phyloP scores from a whole-genome alignment of 2,888 invertebrate species.

The Conchocele bisecta region DNA sequence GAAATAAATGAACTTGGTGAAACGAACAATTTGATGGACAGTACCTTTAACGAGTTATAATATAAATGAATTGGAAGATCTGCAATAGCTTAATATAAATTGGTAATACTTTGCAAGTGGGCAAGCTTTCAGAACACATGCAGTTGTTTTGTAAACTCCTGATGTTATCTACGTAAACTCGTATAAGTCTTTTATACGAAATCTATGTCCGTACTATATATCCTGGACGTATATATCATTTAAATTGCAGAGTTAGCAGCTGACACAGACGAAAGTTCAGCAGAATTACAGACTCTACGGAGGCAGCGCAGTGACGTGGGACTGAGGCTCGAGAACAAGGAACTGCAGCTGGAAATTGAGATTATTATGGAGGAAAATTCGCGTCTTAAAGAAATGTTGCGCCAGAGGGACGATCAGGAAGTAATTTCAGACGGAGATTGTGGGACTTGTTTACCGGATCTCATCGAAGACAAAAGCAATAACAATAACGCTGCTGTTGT shows the following conservation, averaged over 20 bases:
- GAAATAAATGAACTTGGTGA: no score
- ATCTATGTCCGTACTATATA: background rate
- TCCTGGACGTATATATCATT: background rate
- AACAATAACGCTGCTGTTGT: no score
- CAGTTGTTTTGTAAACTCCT: background rate
- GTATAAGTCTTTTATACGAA: background rate
- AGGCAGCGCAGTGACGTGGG: slow-evolving; percentile 45
- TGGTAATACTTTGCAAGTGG: no score
- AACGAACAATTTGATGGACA: no score
- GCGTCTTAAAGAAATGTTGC: slow-evolving; percentile 66
- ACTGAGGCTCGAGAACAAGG: slow-evolving; percentile 63
- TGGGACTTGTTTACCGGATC: slow-evolving; percentile 24
- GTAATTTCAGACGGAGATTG: slow-evolving; percentile 34
- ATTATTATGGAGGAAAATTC: slow-evolving; percentile 64
- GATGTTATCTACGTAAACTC: background rate
- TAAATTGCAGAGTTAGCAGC: slow-evolving; percentile 51
- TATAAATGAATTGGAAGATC: no score
- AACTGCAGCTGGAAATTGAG: slow-evolving; percentile 64
- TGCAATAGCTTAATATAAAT: no score
- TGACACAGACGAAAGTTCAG: slow-evolving; percentile 54
- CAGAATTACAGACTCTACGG: slow-evolving; percentile 47
- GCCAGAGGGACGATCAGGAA: slow-evolving; percentile 33
- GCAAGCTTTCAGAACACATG: no score
- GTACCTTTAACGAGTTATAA: no score
- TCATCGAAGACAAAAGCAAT: slow-evolving; percentile 25